Percentiles rank a stretch among this genome's conserved stretches.
Conservation (phyloP, 1,140 invertebrate species). For the Lasaia peninsularis region DNA sequence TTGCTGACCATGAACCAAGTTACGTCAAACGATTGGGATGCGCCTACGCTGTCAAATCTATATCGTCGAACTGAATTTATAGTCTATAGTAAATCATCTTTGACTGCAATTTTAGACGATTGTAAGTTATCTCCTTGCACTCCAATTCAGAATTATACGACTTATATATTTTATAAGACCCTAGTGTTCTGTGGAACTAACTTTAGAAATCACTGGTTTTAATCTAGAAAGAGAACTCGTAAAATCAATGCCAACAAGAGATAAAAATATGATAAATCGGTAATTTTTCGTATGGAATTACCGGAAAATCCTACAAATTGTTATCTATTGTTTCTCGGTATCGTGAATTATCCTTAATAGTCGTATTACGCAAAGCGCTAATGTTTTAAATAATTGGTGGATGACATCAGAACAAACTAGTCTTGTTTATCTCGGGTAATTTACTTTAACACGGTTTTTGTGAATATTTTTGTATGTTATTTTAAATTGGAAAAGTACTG, state of each 20-base stretch:
- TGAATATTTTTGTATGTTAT: constrained; percentile 5
- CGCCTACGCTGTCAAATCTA: constrained; percentile 44
- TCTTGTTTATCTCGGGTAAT: constrained; percentile 29
- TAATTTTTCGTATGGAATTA: not conserved
- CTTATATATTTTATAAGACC: too few relatives aligned
- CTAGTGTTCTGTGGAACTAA: too few relatives aligned
- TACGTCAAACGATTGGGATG: constrained; percentile 68
- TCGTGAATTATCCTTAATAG: not conserved
- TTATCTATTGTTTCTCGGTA: not conserved
- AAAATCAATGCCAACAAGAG: too few relatives aligned
- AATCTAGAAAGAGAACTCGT: too few relatives aligned
- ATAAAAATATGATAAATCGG: too few relatives aligned
- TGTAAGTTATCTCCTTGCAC: too few relatives aligned
- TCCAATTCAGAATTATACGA: too few relatives aligned
- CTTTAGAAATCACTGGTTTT: too few relatives aligned
- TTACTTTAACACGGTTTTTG: constrained; percentile 27
- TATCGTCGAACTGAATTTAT: constrained; percentile 1
- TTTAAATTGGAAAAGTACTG: not conserved
- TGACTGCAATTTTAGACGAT: too few relatives aligned
- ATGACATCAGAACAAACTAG: constrained; percentile 26
- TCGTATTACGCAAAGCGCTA: not conserved
- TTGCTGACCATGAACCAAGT: constrained; percentile 67
- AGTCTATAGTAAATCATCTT: not conserved
- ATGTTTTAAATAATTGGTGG: constrained; percentile 7
- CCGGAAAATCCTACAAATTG: not conserved